These are phyloP conservation scores for Epistrophe eligans DNA, from an alignment of 2,888 invertebrate species.

Conservation along the genomic window DNA sequence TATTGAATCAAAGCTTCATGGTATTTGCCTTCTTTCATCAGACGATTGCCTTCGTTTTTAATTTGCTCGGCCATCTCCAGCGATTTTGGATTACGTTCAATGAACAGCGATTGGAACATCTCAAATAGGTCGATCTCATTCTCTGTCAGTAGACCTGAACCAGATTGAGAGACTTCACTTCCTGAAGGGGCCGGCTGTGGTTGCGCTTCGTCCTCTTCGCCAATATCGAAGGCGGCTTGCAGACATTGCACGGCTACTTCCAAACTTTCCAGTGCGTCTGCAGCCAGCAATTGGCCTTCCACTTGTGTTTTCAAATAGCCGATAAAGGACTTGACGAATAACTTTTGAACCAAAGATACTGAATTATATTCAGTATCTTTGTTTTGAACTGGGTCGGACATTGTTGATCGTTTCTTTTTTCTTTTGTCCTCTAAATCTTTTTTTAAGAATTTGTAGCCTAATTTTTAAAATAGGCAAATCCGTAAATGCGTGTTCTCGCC, in stretches of 20 bases:
- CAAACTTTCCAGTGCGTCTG: constrained; percentile 84
- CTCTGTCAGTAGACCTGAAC: constrained; percentile 14
- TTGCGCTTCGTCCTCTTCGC: constrained; percentile 77
- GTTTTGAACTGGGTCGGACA: constrained; percentile 82
- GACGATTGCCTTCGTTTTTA: constrained; percentile 94
- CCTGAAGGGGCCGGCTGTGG: constrained; percentile 53
- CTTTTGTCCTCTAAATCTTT: constrained; percentile 9
- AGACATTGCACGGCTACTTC: constrained; percentile 98
- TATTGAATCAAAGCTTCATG: constrained; percentile 93
- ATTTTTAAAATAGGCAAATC: constrained; percentile 13
- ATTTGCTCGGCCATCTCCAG: constrained; percentile 91
- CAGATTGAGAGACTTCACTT: constrained; percentile 68
- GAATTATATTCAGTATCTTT: too few relatives aligned
- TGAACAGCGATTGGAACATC: constrained; percentile 83
- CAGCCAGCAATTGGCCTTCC: constrained; percentile 79
- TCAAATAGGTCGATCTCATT: constrained; percentile 84
- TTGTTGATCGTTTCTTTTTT: constrained; percentile 56
- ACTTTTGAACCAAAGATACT: constrained; percentile 83
- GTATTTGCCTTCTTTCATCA: constrained; percentile 94
- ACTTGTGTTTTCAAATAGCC: constrained; percentile 82
- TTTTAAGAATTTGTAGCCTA: constrained; percentile 18
- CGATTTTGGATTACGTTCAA: constrained; percentile 85
- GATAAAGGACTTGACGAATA: constrained; percentile 82
- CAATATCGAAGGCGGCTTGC: constrained; percentile 93
- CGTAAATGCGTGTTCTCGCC: constrained; percentile 48